Percentiles rank a stretch among this genome's conserved stretches.
Conservation (phyloP, 2,797 vertebrate species). For the Dermochelys coriacea region DNA sequence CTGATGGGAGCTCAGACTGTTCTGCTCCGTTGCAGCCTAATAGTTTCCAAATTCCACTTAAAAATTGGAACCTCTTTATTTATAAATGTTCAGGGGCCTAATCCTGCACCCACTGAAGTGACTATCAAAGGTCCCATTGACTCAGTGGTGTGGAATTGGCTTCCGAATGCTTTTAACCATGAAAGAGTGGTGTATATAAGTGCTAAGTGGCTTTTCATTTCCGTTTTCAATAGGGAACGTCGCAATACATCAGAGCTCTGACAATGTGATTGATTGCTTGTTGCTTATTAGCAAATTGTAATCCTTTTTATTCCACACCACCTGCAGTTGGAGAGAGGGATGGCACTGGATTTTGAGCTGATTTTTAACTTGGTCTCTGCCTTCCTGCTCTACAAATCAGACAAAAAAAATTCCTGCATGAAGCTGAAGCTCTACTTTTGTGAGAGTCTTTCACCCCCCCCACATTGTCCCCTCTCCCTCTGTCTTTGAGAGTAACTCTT, state of each 20-base stretch:
- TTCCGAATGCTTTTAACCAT: background rate
- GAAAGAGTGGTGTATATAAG: background rate
- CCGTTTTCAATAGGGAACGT: background rate
- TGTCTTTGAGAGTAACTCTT: background rate
- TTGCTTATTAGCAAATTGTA: background rate
- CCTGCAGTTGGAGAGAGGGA: background rate
- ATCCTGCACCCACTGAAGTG: background rate
- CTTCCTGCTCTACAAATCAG: background rate
- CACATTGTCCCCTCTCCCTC: background rate
- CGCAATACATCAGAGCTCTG: background rate
- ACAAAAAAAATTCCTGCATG: background rate
- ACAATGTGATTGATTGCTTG: background rate
- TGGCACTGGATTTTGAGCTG: background rate
- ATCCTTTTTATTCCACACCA: background rate
- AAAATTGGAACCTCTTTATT: background rate
- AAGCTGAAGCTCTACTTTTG: background rate
- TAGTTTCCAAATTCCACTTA: constrained; percentile 26
- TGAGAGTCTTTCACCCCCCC: background rate
- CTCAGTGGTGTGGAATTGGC: background rate
- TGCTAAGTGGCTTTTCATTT: background rate
- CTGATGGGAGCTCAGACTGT: constrained; percentile 24
- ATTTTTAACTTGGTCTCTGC: background rate
- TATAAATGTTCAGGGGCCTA: background rate
- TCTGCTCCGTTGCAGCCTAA: constrained; percentile 32
- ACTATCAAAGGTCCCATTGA: constrained; percentile 4